phyloP scores from a whole-genome alignment of 2,888 invertebrate genomes.

The Agrilus cyanescens region DNA sequence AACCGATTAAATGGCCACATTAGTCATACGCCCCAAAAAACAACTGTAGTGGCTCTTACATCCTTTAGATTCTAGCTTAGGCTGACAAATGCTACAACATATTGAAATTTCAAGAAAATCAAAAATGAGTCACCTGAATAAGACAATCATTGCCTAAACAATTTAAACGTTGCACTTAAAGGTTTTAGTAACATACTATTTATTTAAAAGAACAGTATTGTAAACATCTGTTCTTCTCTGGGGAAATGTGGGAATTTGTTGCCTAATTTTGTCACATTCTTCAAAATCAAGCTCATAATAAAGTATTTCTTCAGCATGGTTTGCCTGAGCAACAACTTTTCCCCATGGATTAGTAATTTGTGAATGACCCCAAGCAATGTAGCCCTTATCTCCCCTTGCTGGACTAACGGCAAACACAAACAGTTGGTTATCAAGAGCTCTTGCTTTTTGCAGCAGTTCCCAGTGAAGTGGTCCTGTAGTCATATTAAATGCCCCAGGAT shows the following conservation, averaged over 20 bases:
- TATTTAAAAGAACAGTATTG: slow-evolving; percentile 32
- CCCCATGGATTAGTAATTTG: slow-evolving; percentile 78
- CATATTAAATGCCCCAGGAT: slow-evolving; percentile 94
- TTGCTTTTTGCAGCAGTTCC: slow-evolving; percentile 68
- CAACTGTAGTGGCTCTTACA: too few relatives aligned
- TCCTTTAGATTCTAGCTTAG: too few relatives aligned
- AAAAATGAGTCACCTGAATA: too few relatives aligned
- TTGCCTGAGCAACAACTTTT: slow-evolving; percentile 55
- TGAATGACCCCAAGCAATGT: slow-evolving; percentile 85
- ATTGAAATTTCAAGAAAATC: too few relatives aligned
- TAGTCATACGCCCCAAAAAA: too few relatives aligned
- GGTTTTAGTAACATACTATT: slow-evolving; percentile 5
- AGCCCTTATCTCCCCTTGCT: slow-evolving; percentile 64
- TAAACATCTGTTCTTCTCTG: slow-evolving; percentile 62
- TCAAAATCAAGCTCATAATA: slow-evolving; percentile 65
- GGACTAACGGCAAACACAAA: slow-evolving; percentile 79
- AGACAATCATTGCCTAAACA: too few relatives aligned
- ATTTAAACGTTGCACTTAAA: background rate
- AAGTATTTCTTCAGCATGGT: slow-evolving; percentile 57
- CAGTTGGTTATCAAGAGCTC: slow-evolving; percentile 83
- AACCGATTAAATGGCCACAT: too few relatives aligned
- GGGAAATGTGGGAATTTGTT: slow-evolving; percentile 67
- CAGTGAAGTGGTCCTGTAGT: slow-evolving; percentile 92
- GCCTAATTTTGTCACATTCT: slow-evolving; percentile 61
- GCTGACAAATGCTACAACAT: too few relatives aligned